Percentiles rank a stretch among this genome's conserved stretches.
Evolutionary conservation across 2,888 invertebrate genomes (phyloP).

Genomic region (Steinernema hermaphroditum): DNA sequence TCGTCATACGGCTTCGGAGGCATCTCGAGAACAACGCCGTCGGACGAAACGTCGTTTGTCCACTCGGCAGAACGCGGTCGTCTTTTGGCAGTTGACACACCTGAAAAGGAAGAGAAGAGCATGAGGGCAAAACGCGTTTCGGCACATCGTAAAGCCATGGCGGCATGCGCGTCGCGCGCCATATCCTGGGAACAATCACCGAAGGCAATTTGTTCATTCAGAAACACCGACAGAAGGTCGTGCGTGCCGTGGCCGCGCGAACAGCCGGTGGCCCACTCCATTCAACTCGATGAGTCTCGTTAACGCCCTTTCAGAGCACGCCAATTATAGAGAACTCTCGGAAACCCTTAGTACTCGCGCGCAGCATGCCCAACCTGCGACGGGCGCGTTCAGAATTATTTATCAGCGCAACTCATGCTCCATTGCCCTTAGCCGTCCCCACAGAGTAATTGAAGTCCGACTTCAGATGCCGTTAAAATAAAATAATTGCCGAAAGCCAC

Average conservation of each 20-base stretch:
- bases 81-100: not conserved
- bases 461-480: not conserved
- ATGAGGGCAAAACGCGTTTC: not conserved
- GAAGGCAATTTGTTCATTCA: constrained; percentile 16
- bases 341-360: constrained; percentile 22
- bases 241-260: constrained; percentile 9
- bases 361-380: constrained; percentile 27
- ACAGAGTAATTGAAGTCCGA: not conserved
- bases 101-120: not conserved
- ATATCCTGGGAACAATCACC: constrained; percentile 11
- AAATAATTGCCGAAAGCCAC: not conserved
- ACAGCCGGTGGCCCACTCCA: constrained; percentile 30
- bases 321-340: constrained; percentile 30
- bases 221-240: constrained; percentile 31
- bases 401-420: constrained; percentile 16
- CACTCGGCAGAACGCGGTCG: not conserved
- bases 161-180: constrained; percentile 6
- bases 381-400: constrained; percentile 17
- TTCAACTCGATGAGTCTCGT: constrained; percentile 28
- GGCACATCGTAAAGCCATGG: not conserved
- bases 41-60: constrained; percentile 10
- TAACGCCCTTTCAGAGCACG: constrained; percentile 31
- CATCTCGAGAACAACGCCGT: constrained; percentile 36
- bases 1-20: constrained; percentile 56
- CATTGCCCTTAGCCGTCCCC: not conserved